These are phyloP conservation scores for Grallaria varia DNA, from an alignment of 2,113 vertebrate species.

Conservation along the genomic window DNA sequence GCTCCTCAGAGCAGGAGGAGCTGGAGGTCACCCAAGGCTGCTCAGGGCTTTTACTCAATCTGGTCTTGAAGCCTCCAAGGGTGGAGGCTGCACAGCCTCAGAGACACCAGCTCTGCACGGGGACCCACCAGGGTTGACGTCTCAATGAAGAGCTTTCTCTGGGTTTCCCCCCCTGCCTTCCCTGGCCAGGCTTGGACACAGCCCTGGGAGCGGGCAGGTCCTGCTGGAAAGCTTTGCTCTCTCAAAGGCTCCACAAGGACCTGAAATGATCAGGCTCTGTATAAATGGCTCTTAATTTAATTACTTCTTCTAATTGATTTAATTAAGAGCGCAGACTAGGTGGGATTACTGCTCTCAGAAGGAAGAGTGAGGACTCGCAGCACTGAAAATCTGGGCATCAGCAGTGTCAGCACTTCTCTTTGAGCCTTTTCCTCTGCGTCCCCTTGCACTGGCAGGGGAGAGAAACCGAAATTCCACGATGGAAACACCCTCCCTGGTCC, in stretches of 20 bases:
- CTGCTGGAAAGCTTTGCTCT: not conserved
- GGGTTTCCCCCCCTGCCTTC: not conserved
- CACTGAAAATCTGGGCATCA: not conserved
- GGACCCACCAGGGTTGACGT: rapidly evolving
- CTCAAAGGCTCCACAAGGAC: not conserved
- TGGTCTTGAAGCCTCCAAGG: not conserved
- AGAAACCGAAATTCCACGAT: not conserved
- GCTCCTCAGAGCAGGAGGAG: not conserved
- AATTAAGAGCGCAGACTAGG: not conserved
- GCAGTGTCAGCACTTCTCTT: not conserved
- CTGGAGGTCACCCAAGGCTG: not conserved
- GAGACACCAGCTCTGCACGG: not conserved
- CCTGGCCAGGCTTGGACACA: not conserved
- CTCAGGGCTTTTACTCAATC: not conserved
- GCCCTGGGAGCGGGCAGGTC: not conserved
- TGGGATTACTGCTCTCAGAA: slow-evolving; percentile 5
- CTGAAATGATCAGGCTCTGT: not conserved
- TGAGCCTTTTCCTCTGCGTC: not conserved
- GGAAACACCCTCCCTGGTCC: not conserved
- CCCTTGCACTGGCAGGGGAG: not conserved
- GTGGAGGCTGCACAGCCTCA: not conserved
- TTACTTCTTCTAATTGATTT: slow-evolving; percentile 14
- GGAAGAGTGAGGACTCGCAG: not conserved
- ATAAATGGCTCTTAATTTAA: slow-evolving; percentile 4
- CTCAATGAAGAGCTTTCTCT: not conserved